phyloP scores from a whole-genome alignment of 2,888 invertebrate species.

The Tipula vernalis region DNA sequence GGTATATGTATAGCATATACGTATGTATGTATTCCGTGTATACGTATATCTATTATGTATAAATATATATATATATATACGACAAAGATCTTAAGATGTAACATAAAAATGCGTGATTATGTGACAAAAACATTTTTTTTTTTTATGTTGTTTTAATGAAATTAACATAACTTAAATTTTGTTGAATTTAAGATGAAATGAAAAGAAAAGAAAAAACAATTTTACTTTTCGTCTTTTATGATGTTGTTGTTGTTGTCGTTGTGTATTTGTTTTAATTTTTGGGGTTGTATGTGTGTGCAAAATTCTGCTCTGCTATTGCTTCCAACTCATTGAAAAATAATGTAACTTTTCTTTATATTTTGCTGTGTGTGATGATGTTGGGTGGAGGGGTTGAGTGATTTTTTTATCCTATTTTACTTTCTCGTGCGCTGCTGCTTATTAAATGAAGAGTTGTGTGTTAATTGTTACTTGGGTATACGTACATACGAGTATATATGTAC shows the following conservation, averaged over 20 bases:
- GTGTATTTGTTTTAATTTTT: neutral
- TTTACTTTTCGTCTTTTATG: neutral
- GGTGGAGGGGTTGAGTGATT: neutral
- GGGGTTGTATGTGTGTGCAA: neutral
- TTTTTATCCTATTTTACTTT: neutral
- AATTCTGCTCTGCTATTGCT: neutral
- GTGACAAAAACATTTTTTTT: neutral
- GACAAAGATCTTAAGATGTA: neutral
- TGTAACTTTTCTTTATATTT: neutral
- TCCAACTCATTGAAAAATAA: neutral
- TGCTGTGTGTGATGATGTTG: neutral
- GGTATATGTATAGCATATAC: neutral
- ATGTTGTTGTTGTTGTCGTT: neutral
- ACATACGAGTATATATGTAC: neutral
- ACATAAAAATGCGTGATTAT: constrained; percentile 4
- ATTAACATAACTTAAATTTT: neutral
- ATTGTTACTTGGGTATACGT: neutral
- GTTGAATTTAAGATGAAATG: neutral
- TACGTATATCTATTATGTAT: neutral
- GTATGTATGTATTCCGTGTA: neutral
- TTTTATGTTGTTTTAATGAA: neutral
- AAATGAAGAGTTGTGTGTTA: neutral
- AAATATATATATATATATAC: neutral
- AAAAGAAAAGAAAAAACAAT: neutral
- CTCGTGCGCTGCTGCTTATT: neutral